Evolutionary conservation across 1,140 invertebrate species (phyloP).

Genomic region (Trichonephila inaurata): DNA sequence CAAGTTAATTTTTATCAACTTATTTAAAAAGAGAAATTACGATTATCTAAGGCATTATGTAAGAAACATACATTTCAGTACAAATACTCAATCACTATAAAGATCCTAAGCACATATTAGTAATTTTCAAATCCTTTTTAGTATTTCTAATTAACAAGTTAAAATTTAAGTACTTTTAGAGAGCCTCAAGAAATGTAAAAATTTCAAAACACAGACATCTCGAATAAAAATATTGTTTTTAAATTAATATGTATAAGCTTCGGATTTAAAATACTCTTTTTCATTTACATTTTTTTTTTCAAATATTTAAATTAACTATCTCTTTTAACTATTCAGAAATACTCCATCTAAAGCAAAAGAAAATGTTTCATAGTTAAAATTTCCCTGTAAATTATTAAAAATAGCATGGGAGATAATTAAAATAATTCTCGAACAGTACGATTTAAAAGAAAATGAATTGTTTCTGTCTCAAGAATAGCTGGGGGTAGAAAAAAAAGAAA

Average conservation of each 20-base stretch:
- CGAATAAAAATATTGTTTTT: too few species aligned
- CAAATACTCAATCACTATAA: too few species aligned
- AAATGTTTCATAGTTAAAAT: not conserved
- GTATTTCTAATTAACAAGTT: too few species aligned
- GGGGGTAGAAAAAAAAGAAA: not conserved
- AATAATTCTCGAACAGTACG: not conserved
- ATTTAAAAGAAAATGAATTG: not conserved
- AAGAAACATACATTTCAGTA: too few species aligned
- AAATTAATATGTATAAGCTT: not conserved
- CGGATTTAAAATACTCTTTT: not conserved
- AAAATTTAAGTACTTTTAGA: too few species aligned
- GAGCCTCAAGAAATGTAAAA: too few species aligned
- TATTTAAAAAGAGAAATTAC: too few species aligned
- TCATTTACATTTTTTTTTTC: not conserved
- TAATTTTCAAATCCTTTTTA: too few species aligned
- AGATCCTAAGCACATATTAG: too few species aligned
- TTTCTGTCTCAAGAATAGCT: not conserved
- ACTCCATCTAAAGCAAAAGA: not conserved
- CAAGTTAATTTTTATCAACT: too few species aligned
- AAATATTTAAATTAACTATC: not conserved
- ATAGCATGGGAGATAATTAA: not conserved
- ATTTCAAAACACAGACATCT: too few species aligned
- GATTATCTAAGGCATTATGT: too few species aligned
- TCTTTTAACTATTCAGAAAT: not conserved
- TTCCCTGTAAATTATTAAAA: not conserved